Evolutionary conservation across 2,888 invertebrate species (phyloP), one percentile per base, ranked within the genome.

Genomic region (Scaptomyza reducta): DNA sequence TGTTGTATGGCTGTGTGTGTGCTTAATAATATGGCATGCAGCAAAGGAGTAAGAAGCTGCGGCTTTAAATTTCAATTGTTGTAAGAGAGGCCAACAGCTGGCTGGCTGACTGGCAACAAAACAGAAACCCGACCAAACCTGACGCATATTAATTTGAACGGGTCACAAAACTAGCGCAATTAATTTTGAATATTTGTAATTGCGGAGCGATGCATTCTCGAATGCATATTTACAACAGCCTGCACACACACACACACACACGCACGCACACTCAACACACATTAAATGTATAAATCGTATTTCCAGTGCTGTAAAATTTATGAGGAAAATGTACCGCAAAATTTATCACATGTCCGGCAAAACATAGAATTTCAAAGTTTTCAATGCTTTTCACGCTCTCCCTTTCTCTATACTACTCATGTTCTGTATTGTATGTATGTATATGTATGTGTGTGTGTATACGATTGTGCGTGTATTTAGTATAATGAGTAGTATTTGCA

Each of bases 311-410:
- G 68, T 35, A 61, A 67, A 73, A 83, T 85, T 82, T 78, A 83
- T 83, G 83, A 54, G 78, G 54, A 67, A 67, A 83, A 73, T 74
- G 64, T 46, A 73, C 83, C 86, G 70, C 83, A 84, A 83, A 75
- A 84, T 84, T 83, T 80, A 83, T 86, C 86, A 86, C 74, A 77
- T 65, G 69, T 71, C 70, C 74, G 57, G 69, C 65, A 53, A 58
- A 58, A 55, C 63, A 40, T 40, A 65, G 33, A 31, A 49, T 49
- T 40, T 49, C 33, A 18, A 10, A 62, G n/a, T 25, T 76, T 50
- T 67, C 64, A 71, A 67, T 56, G 67, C 35, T 38, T 38, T 42
- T 40, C 38, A 31, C 40, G 40, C 49, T 16, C 42, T n/a, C 29
- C 6, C 27, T 22, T 18, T 60, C 49, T 22, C 33, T 22, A 22